Percentiles rank a stretch among this genome's conserved stretches.
Evolutionary conservation across 2,888 invertebrate species (phyloP).

Genomic region (Tanypteryx hageni): DNA sequence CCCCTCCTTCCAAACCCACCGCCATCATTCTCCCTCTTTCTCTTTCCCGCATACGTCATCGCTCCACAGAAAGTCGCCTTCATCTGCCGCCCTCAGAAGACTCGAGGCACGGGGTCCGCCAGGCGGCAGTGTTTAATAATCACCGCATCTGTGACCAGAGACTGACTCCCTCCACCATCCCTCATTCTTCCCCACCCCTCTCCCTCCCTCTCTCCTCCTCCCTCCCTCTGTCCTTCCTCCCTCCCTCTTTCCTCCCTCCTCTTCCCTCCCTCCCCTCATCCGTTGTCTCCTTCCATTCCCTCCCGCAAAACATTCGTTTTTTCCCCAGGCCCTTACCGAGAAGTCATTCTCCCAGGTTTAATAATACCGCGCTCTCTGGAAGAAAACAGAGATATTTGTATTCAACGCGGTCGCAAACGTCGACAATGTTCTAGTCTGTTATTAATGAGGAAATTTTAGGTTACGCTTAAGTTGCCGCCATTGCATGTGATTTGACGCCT

Average conservation of each 20-base stretch:
- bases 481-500: neutral
- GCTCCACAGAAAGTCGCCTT: slow-evolving; percentile 8
- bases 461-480: neutral
- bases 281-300: neutral
- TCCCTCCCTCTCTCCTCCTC: neutral
- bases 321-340: slow-evolving; percentile 18
- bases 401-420: neutral
- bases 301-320: slow-evolving; percentile 30
- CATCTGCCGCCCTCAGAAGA: slow-evolving; percentile 29
- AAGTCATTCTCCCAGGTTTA: slow-evolving; percentile 41
- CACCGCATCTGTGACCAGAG: slow-evolving; percentile 53
- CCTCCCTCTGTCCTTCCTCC: neutral
- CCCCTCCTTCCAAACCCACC: neutral
- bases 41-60: slow-evolving; percentile 35
- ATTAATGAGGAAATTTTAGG: neutral
- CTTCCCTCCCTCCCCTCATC: neutral
- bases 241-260: neutral
- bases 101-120: neutral
- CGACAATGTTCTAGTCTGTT: neutral
- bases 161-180: neutral
- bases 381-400: neutral
- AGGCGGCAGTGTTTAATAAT: slow-evolving; percentile 58
- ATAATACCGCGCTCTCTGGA: slow-evolving; percentile 25
- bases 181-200: neutral
- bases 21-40: neutral